Base-by-base conservation (phyloP, 2,888 invertebrate genomes). In the Tenthredo notha region DNA sequence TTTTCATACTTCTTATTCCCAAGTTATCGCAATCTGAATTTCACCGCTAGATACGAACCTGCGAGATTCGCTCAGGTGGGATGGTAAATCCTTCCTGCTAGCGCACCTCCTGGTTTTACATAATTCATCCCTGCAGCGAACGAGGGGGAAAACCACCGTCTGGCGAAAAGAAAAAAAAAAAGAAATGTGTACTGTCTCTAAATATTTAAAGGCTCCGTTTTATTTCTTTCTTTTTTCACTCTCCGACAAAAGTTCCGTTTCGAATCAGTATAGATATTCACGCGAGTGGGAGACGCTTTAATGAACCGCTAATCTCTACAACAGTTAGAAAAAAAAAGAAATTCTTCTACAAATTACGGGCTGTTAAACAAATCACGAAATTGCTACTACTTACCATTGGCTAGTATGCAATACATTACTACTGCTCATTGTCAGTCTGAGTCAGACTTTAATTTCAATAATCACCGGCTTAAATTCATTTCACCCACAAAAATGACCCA, bases 31-130 rank as follows among this genome's bases (percentile, higher is more conserved):
- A n/a, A 37, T 21, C 70, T 40, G 18, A 72, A n/a, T n/a, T 70
- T 18, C 29, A 40, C 43, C 40, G 74, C 43, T 74, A 74, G 74
- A 43, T 74, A 74, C 74, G 74, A 74, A 25, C 40, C 43, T 74
- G 74, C 40, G 43, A 74, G 21, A 43, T 40, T 47, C 43, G 74
- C 43, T 29, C 29, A 74, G 43, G 25, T n/a, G 43, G 74, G 43
- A 40, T 74, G 74, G 43, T 40, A 74, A 74, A 74, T 74, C 25
- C 74, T 74, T 74, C 43, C 40, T 72, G 25, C 65, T 43, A 72
- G n/a, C 40, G 40, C 40, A 21, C 40, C 18, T 29, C 72, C n/a
- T 40, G 40, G 43, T 74, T 40, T 47, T 74, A 74, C 74, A 74
- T 74, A 74, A 74, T 74, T 74, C 25, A 74, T 74, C 74, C 43